phyloP scores from a whole-genome alignment of 92 coral and sea anemone genomes.

The Bergia puertoricense region DNA sequence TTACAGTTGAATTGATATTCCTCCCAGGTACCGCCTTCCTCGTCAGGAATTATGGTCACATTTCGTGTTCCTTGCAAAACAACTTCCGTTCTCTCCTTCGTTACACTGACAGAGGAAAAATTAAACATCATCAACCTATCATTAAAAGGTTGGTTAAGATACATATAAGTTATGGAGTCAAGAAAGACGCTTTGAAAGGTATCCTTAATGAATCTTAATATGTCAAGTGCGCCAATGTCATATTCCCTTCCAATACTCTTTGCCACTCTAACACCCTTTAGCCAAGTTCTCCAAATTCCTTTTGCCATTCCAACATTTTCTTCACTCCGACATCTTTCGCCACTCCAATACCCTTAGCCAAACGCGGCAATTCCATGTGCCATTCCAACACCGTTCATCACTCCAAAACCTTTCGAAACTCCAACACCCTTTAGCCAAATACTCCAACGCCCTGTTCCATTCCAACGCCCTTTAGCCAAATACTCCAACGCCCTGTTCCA shows the following conservation, averaged over 20 bases:
- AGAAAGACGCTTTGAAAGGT: no score
- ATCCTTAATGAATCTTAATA: no score
- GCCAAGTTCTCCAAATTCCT: not conserved
- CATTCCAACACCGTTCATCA: not conserved
- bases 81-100: slow-evolving; percentile 97
- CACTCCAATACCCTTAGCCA: not conserved
- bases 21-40: slow-evolving; percentile 86
- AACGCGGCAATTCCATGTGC: not conserved
- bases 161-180: no score
- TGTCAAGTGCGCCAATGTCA: not conserved
- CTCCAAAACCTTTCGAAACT: no score
- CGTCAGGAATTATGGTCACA: slow-evolving; percentile 75
- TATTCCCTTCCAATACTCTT: not conserved
- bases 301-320: not conserved
- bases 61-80: slow-evolving; percentile 95
- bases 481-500: no score
- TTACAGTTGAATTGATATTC: slow-evolving; percentile 96
- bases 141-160: not conserved
- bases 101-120: slow-evolving; percentile 60
- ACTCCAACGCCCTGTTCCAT: no score
- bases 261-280: not conserved
- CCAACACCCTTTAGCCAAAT: no score
- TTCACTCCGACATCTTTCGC: not conserved
- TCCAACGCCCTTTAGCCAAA: no score
- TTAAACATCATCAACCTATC: not conserved